Evolutionary conservation across 2,888 invertebrate species (phyloP).

Genomic region (Maniola hyperantus): DNA sequence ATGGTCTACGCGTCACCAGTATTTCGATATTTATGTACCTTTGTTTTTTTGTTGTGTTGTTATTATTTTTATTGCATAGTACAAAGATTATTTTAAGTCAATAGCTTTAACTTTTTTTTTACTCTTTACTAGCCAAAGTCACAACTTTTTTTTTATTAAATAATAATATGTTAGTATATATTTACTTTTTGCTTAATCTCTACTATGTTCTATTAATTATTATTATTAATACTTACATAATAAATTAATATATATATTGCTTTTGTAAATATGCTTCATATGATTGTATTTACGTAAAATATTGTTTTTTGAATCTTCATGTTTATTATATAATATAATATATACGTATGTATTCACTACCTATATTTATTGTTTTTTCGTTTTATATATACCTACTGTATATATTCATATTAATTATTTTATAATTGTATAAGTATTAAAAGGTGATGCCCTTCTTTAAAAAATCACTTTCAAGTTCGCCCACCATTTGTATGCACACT

Average conservation of each 20-base stretch:
- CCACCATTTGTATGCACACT: conserved; percentile 35
- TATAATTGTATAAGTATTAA: conserved; percentile 15
- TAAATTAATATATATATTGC: conserved; percentile 48
- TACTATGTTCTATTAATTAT: conserved; percentile 46
- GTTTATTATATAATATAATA: conserved; percentile 35
- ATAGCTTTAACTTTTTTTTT: conserved; percentile 63
- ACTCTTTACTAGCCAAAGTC: conserved; percentile 44
- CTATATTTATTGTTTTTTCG: neutral
- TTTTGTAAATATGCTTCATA: conserved; percentile 78
- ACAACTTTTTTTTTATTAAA: conserved; percentile 18
- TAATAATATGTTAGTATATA: neutral
- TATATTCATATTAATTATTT: conserved; percentile 12
- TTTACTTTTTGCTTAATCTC: neutral
- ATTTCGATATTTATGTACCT: conserved; percentile 41
- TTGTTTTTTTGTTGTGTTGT: conserved; percentile 29
- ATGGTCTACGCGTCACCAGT: conserved; percentile 41
- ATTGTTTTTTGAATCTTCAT: conserved; percentile 70
- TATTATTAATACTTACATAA: conserved; percentile 49
- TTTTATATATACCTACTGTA: conserved; percentile 36
- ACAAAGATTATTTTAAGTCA: conserved; percentile 57
- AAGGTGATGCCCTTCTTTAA: conserved; percentile 40
- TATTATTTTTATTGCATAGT: conserved; percentile 52
- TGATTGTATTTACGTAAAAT: conserved; percentile 68
- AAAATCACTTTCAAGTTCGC: conserved; percentile 31
- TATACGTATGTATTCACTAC: conserved; percentile 16